phyloP scores from a whole-genome alignment of 2,113 vertebrate genomes.

The Eleginops maclovinus region DNA sequence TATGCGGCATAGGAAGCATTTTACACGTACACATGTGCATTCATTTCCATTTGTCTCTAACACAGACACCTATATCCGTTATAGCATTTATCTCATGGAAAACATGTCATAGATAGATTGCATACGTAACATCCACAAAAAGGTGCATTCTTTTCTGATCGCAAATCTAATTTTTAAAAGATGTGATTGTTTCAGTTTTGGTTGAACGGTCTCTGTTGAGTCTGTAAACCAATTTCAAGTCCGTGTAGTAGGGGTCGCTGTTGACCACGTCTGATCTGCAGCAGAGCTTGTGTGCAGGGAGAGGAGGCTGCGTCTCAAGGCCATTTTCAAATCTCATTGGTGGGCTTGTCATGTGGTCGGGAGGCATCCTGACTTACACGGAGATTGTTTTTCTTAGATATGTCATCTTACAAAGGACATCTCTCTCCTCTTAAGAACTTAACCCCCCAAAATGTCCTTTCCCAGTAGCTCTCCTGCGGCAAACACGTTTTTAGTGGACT shows the following conservation, averaged over 20 bases:
- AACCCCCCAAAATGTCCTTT: slow-evolving; percentile 97
- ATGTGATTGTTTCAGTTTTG: slow-evolving; percentile 5
- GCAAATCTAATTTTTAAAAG: neutral
- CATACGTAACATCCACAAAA: neutral
- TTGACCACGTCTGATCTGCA: slow-evolving; percentile 89
- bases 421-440: slow-evolving; percentile 95
- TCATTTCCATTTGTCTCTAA: neutral
- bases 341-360: slow-evolving; percentile 97
- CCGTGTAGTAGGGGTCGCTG: slow-evolving; percentile 93
- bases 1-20: slow-evolving; percentile 50
- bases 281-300: slow-evolving; percentile 82
- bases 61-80: slow-evolving; percentile 5
- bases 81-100: neutral
- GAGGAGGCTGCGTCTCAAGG: slow-evolving; percentile 94
- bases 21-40: slow-evolving; percentile 6
- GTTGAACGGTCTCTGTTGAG: slow-evolving; percentile 14
- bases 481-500: slow-evolving; percentile 99
- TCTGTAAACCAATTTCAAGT: slow-evolving; percentile 85
- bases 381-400: slow-evolving; percentile 99
- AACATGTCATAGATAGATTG: neutral
- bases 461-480: slow-evolving; percentile 98
- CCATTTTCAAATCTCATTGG: slow-evolving; percentile 99
- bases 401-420: slow-evolving; percentile 99
- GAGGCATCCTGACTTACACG: slow-evolving; percentile 96
- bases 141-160: neutral